Conservation (phyloP, 2,888 invertebrate genomes). For the Philonicus albiceps region DNA sequence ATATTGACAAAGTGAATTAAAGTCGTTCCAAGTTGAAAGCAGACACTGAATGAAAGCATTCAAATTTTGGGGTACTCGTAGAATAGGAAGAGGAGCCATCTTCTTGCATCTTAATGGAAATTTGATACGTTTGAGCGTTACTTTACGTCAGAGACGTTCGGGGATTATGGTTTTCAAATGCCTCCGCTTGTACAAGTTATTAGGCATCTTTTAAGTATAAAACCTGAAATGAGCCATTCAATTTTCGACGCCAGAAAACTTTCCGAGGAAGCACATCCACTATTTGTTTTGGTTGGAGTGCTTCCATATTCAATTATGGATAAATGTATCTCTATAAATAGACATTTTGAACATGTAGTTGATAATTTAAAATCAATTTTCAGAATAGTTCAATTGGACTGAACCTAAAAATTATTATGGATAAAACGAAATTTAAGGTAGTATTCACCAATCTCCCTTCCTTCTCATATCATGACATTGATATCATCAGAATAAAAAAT, state of each 20-base stretch:
- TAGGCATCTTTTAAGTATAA: background rate
- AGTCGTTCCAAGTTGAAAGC: constrained; percentile 10
- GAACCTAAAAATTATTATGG: too few species aligned
- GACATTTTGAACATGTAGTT: background rate
- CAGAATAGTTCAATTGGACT: background rate
- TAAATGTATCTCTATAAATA: background rate
- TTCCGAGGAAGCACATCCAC: background rate
- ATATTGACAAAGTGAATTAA: constrained; percentile 41
- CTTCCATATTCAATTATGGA: background rate
- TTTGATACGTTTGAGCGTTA: background rate
- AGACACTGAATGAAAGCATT: constrained; percentile 29
- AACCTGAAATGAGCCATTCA: background rate
- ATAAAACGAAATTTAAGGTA: too few species aligned
- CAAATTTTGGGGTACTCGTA: constrained; percentile 13
- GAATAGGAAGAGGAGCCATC: background rate
- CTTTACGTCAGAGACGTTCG: background rate
- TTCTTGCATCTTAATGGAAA: constrained; percentile 16
- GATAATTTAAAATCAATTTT: background rate
- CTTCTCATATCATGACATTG: background rate
- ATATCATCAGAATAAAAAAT: background rate
- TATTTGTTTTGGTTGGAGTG: background rate
- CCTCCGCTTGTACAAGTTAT: background rate
- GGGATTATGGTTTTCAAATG: background rate
- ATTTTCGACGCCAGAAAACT: background rate
- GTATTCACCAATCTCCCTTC: too few species aligned